Conservation (phyloP, 2,113 vertebrate genomes). For the Sinocyclocheilus anshuiensis region DNA sequence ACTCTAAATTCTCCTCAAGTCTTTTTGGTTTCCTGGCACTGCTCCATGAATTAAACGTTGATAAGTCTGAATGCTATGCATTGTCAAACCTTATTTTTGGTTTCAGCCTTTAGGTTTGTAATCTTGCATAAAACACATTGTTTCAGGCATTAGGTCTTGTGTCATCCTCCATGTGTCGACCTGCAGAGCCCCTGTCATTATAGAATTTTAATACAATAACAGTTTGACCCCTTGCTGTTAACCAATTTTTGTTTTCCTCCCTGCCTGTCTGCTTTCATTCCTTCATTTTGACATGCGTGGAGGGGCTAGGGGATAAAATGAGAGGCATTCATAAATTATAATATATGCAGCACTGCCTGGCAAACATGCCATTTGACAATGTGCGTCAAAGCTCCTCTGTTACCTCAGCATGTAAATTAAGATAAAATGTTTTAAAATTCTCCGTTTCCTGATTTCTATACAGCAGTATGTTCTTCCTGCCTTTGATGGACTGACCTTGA, state of each 20-base stretch:
- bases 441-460: background rate
- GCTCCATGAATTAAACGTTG: background rate
- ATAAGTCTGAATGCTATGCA: slow-evolving; percentile 1
- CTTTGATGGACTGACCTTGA: background rate
- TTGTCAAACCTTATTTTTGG: background rate
- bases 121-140: slow-evolving; percentile 8
- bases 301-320: background rate
- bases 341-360: background rate
- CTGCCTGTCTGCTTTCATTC: slow-evolving; percentile 17
- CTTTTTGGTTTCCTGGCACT: slow-evolving; percentile 21
- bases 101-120: background rate
- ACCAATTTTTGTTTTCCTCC: background rate
- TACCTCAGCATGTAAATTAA: background rate
- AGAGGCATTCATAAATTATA: background rate
- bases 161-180: slow-evolving; percentile 4
- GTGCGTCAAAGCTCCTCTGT: background rate
- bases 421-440: background rate
- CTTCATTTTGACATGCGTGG: slow-evolving; percentile 1
- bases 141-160: background rate
- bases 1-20: background rate
- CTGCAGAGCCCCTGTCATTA: background rate
- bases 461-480: background rate
- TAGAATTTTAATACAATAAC: slow-evolving; percentile 16
- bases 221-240: slow-evolving; percentile 30
- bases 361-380: background rate